Evolutionary conservation across 2,113 vertebrate species (phyloP), one percentile per base, ranked within the genome.

Genomic region (Urocolius indicus): DNA sequence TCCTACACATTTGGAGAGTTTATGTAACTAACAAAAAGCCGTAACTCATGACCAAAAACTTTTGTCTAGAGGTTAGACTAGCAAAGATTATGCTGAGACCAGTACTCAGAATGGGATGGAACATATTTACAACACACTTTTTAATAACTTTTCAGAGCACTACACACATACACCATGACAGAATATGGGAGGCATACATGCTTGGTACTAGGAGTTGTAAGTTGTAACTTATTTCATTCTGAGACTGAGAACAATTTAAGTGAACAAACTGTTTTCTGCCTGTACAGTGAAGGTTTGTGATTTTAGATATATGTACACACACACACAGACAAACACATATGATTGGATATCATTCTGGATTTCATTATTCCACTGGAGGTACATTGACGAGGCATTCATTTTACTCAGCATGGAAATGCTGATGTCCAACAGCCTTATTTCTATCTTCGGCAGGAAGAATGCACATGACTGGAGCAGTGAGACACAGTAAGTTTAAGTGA

Each of bases 381-480:
- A 57, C 13, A 27, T 9, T 52, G 30, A 36, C 66, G 27, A 21
- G 61, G 43, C 32, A 58, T 61, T 65, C 8, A 26, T 87, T 79
- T 94, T 68, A 78, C 36, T 91, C 36, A 73, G n/a, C 15, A 34
- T 3, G 54, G 54, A 79, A 83, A 58, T 62, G 63, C 51, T 82
- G 74, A 62, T 90, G 52, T 85, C 59, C 78, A 73, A 55, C n/a
- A 68, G 36, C 6, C 14, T 0, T 61, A 43, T 62, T 93, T 89
- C 77, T 95, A 62, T 65, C 71, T 84, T 84, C 9, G 1, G 46
- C 91, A 96, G 93, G 81, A 87, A 79, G 67, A 89, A 48, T 20
- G 54, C 23, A 54, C 2, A 0, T 17, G 30, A n/a, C 13, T 0
- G 0, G 49, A 91, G 27, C 74, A 46, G 41, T 19, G 27, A 74